These are phyloP conservation scores for Drosophila pachea DNA, from an alignment of 1,140 invertebrate species.

Conservation along the genomic window DNA sequence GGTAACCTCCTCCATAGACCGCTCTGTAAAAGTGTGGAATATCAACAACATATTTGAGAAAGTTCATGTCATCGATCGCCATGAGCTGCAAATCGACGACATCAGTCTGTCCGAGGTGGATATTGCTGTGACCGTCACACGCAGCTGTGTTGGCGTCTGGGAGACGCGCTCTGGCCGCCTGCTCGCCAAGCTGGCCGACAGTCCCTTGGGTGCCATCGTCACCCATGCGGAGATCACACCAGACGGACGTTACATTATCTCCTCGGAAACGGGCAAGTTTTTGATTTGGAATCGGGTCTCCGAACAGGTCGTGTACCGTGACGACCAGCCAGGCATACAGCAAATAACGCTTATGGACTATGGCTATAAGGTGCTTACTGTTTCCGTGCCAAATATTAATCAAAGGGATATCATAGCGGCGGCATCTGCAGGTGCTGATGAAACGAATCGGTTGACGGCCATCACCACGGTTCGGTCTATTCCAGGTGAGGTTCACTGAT, in stretches of 20 bases:
- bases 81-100: conserved; percentile 96
- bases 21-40: conserved; percentile 99
- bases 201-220: conserved; percentile 95
- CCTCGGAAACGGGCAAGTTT: conserved; percentile 94
- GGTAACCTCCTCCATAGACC: conserved; percentile 97
- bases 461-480: conserved; percentile 84
- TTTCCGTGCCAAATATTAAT: conserved; percentile 84
- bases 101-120: conserved; percentile 89
- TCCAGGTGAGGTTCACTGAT: conserved; percentile 81
- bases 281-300: conserved; percentile 94
- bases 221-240: conserved; percentile 94
- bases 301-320: conserved; percentile 90
- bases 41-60: conserved; percentile 99
- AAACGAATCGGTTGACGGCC: conserved; percentile 82
- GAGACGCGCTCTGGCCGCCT: conserved; percentile 92
- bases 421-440: conserved; percentile 57
- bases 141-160: conserved; percentile 97
- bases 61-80: conserved; percentile 96
- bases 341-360: conserved; percentile 92
- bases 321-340: conserved; percentile 90
- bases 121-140: conserved; percentile 91
- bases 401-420: conserved; percentile 78
- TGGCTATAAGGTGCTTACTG: conserved; percentile 89
- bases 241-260: conserved; percentile 90
- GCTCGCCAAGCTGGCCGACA: conserved; percentile 92